Conservation (phyloP, 2,888 invertebrate species). For the Lochmaea crataegi region DNA sequence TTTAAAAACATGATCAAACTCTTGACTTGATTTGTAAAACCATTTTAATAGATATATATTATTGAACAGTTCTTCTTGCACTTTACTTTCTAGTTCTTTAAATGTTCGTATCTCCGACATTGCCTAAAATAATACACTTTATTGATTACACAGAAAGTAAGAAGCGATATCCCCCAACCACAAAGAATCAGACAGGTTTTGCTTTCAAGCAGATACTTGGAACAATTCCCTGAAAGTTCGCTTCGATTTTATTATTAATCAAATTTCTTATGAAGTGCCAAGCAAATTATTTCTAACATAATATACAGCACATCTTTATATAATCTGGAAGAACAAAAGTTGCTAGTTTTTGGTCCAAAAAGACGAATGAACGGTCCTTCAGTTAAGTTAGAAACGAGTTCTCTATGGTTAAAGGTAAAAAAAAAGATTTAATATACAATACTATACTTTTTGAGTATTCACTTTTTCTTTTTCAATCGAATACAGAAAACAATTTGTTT, state of each 20-base stretch:
- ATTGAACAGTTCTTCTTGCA: slow-evolving; percentile 57
- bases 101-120: slow-evolving; percentile 17
- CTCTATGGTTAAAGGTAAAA: background rate
- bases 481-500: background rate
- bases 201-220: background rate
- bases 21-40: slow-evolving; percentile 54
- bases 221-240: no score
- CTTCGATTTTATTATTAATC: no score
- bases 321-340: no score
- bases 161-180: background rate
- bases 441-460: background rate
- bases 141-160: background rate
- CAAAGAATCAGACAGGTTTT: background rate
- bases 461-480: background rate
- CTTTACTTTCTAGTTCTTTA: slow-evolving; percentile 51
- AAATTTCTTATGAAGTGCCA: no score
- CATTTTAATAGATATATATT: slow-evolving; percentile 55
- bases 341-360: no score
- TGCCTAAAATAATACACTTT: background rate
- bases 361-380: no score
- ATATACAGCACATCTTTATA: no score
- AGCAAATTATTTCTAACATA: no score
- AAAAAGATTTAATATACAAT: background rate
- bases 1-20: slow-evolving; percentile 56
- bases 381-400: no score